Evolutionary conservation across 2,888 invertebrate genomes (phyloP), one percentile per base, ranked within the genome.

Genomic region (Germaria angustata): DNA sequence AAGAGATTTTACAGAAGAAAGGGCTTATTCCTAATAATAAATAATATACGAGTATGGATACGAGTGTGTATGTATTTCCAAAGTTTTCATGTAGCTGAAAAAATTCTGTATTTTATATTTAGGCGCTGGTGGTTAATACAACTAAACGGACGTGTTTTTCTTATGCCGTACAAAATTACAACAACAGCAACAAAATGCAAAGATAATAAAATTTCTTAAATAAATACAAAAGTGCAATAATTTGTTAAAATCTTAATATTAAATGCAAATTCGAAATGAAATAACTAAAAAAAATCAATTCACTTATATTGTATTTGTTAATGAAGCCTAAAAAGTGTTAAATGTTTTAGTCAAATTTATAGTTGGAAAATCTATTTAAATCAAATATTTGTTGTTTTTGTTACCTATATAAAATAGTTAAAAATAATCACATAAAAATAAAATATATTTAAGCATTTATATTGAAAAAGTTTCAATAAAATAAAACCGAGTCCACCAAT

Each of bases 71-170:
- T 28, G 28, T 28, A 28, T 28, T 9, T 71, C 13, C 15, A 3
- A 34, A 46, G 39, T 39, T 57, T 79, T 65, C 46, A 46, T 41
- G 20, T 72, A 11, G 17, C 53, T 63, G 24, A 79, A 80, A 85
- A 86, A 79, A 80, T 77, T 85, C 86, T 88, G 87, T 89, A 87
- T 88, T 87, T 87, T 86, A 85, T 75, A 57, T 89, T 88, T 84
- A 88, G 88, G 87, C 87, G 87, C 88, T 89, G 85, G 87, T 87
- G 86, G 86, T 86, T 85, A 84, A 85, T 85, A 84, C 86, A 84
- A 85, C 85, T 86, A 88, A 87, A 86, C 88, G 88, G 88, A 88
- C 88, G 88, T 88, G 87, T 85, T 86, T 85, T 55, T 57, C 55
- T 6, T 17, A 20, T 22, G n/a, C 20, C 17, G 41, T 17, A 36